These are phyloP conservation scores for Anhinga anhinga DNA, from an alignment of 2,113 vertebrate species.

Conservation along the genomic window DNA sequence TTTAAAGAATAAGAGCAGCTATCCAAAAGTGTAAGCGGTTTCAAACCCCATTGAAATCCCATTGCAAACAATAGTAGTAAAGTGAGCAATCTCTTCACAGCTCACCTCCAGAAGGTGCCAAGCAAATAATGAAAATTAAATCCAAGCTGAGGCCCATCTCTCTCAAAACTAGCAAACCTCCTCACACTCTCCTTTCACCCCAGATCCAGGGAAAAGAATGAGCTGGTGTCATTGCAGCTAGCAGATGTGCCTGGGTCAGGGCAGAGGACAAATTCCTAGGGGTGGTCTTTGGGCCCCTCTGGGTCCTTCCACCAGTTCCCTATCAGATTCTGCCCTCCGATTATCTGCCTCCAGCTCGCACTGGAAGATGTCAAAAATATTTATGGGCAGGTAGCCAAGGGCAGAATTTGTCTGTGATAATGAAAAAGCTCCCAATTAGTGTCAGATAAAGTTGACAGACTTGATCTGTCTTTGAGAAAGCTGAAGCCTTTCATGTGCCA, in stretches of 20 bases:
- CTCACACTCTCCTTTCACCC: not conserved
- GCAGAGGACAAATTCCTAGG: not conserved
- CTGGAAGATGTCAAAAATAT: constrained; percentile 15
- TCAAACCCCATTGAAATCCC: not conserved
- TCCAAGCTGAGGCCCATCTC: not conserved
- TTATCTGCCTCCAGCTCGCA: not conserved
- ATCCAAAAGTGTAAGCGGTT: not conserved
- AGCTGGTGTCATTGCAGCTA: not conserved
- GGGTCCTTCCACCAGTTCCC: not conserved
- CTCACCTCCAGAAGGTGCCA: not conserved
- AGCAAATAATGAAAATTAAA: not conserved
- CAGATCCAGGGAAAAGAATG: not conserved
- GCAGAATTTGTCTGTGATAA: constrained; percentile 39
- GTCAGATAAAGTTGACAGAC: constrained; percentile 44
- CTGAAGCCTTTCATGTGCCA: constrained; percentile 1
- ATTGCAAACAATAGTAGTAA: not conserved
- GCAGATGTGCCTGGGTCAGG: not conserved
- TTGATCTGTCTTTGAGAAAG: constrained; percentile 21
- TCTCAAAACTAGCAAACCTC: not conserved
- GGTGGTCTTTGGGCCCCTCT: fast-evolving
- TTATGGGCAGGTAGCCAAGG: constrained; percentile 6
- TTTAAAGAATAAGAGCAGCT: not conserved
- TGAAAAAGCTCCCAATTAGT: constrained; percentile 45
- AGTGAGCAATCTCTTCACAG: not conserved
- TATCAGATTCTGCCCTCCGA: not conserved